Evolutionary conservation across 2,113 vertebrate genomes (phyloP).

Genomic region (Sula dactylatra): DNA sequence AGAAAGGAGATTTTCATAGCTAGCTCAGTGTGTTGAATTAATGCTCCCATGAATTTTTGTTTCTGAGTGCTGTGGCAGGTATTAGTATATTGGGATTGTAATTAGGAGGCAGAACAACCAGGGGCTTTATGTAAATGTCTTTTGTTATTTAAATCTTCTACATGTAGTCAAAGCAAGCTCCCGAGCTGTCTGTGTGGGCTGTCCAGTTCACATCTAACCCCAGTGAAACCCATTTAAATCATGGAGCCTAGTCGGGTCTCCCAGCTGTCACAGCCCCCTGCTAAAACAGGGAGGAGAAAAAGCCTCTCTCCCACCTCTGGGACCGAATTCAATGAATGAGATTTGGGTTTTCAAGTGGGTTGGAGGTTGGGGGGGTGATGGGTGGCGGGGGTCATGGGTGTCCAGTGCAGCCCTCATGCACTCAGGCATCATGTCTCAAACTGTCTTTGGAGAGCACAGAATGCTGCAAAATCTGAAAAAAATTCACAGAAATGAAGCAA

Average conservation of each 20-base stretch:
- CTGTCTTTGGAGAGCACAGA: not conserved
- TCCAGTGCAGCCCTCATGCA: accelerated
- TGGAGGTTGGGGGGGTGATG: accelerated
- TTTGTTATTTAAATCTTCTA: not conserved
- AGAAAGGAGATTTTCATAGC: not conserved
- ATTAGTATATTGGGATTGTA: not conserved
- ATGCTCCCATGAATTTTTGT: not conserved
- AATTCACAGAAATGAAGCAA: not conserved
- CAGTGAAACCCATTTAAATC: not conserved
- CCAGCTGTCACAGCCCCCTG: not conserved
- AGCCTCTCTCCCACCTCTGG: not conserved
- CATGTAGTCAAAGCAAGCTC: not conserved
- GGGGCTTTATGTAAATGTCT: not conserved
- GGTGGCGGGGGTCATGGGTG: too few species aligned
- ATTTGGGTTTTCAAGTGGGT: not conserved
- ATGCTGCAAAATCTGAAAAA: not conserved
- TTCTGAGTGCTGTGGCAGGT: not conserved
- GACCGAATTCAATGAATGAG: not conserved
- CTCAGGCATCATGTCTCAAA: not conserved
- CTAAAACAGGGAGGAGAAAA: not conserved
- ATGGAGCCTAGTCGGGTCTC: not conserved
- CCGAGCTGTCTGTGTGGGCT: not conserved
- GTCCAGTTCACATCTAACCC: not conserved
- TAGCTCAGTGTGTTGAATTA: not conserved
- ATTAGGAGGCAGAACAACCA: not conserved